Base-by-base conservation (phyloP, 37 sponge, comb jelly and placozoan species). In the Haliclona indistincta region DNA sequence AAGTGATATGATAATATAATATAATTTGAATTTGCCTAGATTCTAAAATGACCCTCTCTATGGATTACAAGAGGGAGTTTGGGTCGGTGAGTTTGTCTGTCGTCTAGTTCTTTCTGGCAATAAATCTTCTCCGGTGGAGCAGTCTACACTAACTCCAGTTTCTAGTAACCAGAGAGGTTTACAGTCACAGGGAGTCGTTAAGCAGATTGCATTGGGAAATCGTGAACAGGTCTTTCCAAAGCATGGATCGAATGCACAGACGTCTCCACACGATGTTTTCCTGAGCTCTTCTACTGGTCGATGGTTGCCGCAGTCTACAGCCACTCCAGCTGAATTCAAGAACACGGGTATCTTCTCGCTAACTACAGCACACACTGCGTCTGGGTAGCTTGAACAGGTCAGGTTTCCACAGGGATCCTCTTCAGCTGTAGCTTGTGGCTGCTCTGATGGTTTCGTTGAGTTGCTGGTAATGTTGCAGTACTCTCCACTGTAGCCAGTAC, bases 191-290 rank as follows among this genome's bases (percentile, higher is more conserved):
- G 61, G 62, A 25, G 25, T 35, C 0, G 51, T 49, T 35, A 89
- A 45, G 55, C 90, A 89, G 8, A 80, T 15, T 2, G 87, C 87
- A 7, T 74, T 64, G 8, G 76, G 76, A 33, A 47, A 52, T 22
- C 20, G 32, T 3, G 68, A 36, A 32, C 89, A 89, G 4, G 67
- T 47, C 3, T 25, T 34, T 20, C 67, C 43, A 25, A 45, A 40
- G 35, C 90, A 89, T 0, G 85, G 90, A 55, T 84, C 75, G 23
- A 35, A n/a, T 13, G 1, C n/a, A 42, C 90, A 89, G 6, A 34
- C 43, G 38, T 47, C 74, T 2, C 41, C 29, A 38, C 75, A 64
- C 10, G 63, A 30, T 3, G 42, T 38, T n/a, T n/a, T n/a, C n/a
- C n/a, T n/a, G n/a, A n/a, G n/a, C 23, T 55, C 40, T 2, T 70